A percentile compares a stretch with the other conserved stretches of the same genome.
phyloP scores from a whole-genome alignment of 1,140 invertebrate species.

The Tigriopus japonicus region DNA sequence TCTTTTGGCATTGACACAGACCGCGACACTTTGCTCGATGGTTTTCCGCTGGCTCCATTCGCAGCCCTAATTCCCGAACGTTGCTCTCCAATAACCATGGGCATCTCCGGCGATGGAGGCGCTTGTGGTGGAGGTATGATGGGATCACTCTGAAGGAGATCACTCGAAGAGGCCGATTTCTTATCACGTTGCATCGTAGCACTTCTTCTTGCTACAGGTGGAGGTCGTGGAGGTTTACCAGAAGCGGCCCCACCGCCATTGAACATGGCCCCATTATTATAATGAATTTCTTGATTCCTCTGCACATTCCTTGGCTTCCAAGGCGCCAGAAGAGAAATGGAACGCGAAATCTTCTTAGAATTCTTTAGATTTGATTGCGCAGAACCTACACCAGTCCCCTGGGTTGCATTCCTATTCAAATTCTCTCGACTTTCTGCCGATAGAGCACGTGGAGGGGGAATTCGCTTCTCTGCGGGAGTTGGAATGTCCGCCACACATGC shows the following conservation, averaged over 20 bases:
- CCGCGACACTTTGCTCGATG: constrained; percentile 18
- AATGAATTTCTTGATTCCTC: constrained; percentile 18
- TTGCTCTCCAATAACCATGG: no score
- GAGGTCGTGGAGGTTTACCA: constrained; percentile 13
- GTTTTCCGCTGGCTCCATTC: constrained; percentile 5
- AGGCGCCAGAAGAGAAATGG: constrained; percentile 57
- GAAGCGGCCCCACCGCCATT: constrained; percentile 15
- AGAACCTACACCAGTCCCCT: background rate
- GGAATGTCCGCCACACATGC: constrained; percentile 22
- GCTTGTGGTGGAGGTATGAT: constrained; percentile 6
- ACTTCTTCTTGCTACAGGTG: constrained; percentile 15
- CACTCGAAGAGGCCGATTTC: constrained; percentile 9
- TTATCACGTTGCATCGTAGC: constrained; percentile 1
- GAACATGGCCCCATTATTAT: constrained; percentile 16
- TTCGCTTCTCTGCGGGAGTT: constrained; percentile 1
- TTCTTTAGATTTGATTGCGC: constrained; percentile 3
- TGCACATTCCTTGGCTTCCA: constrained; percentile 45
- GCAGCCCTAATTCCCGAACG: background rate
- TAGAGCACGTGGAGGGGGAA: background rate
- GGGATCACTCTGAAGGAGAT: constrained; percentile 10
- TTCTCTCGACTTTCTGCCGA: background rate
- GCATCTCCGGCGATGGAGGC: background rate
- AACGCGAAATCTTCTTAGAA: constrained; percentile 38
- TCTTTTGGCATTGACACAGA: constrained; percentile 24
- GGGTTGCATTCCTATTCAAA: background rate